Evolutionary conservation across 2,888 invertebrate species (phyloP), one percentile per base, ranked within the genome.

Genomic region (Amphipoea oculea): DNA sequence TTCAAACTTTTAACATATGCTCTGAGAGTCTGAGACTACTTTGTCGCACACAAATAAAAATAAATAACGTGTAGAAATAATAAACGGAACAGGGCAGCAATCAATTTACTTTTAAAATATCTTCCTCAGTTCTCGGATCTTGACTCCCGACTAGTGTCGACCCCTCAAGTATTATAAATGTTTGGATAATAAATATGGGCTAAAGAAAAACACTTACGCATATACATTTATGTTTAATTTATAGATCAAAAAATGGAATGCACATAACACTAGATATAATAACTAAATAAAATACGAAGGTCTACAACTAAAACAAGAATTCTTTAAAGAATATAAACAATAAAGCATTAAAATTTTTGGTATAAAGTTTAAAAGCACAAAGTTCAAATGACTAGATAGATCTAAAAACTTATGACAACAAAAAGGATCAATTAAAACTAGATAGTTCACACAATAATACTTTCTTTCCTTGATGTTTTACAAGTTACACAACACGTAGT

Each of bases 221-320:
- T 20, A 54, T 82, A 89, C 68, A 85, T 78, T 81, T 80, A 79
- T 73, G 67, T 83, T 84, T 85, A 79, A 88, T 84, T 85, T 71
- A 75, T 81, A 75, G 76, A 78, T 83, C 57, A 86, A 83, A 88
- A 88, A 85, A 83, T 88, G 84, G 83, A 89, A 90, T 88, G 84
- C 78, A 86, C 74, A 82, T 74, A 89, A 82, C 48, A 82, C 74
- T 65, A 48, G 11, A 11, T 11, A 9, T 45, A 81, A 65, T 60
- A 84, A 79, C 67, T 78, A 83, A 89, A 81, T 81, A 76, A 76
- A 83, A 79, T 72, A 81, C 60, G 11, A 75, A 75, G 60, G 68
- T 63, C 45, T 87, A 87, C 42, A 78, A 51, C 65, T 78, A 84
- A 83, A 85, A 85, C 40, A 67, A 62, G 23, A 79, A 72, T 51